phyloP scores from a whole-genome alignment of 2,888 invertebrate genomes.

The Alloscopus bannaensis region DNA sequence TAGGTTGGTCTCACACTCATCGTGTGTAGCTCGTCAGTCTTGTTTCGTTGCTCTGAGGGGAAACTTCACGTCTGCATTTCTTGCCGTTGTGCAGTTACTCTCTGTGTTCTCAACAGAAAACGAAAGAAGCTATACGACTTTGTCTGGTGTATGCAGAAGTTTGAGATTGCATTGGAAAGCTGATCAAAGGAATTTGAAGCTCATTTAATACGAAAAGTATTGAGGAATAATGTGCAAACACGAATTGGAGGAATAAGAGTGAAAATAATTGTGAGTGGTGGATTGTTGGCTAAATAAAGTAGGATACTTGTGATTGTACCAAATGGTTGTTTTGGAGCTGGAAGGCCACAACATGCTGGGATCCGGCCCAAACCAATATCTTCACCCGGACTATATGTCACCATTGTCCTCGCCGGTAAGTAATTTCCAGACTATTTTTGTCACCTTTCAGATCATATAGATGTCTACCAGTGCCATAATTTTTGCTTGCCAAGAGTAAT shows the following conservation, averaged over 20 bases:
- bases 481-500: too few relatives aligned
- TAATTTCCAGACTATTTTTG: too few relatives aligned
- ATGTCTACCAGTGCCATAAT: background rate
- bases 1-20: background rate
- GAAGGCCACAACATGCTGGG: slow-evolving; percentile 79
- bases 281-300: background rate
- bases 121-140: too few relatives aligned
- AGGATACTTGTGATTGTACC: background rate
- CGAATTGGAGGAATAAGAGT: background rate
- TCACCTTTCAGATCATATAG: background rate
- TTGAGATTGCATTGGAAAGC: slow-evolving; percentile 1
- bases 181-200: background rate
- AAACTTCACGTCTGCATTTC: slow-evolving; percentile 31
- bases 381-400: slow-evolving; percentile 96
- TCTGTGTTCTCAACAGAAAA: too few relatives aligned
- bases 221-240: background rate
- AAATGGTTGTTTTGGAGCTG: slow-evolving; percentile 86
- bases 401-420: slow-evolving; percentile 96
- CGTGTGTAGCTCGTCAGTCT: slow-evolving; percentile 25
- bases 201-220: background rate
- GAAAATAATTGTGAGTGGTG: background rate
- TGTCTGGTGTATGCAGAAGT: too few relatives aligned
- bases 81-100: slow-evolving; percentile 11
- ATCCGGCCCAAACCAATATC: slow-evolving; percentile 84
- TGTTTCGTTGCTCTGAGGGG: slow-evolving; percentile 31